phyloP scores from a whole-genome alignment of 92 coral and sea anemone species.

The Epizoanthus ramosus region DNA sequence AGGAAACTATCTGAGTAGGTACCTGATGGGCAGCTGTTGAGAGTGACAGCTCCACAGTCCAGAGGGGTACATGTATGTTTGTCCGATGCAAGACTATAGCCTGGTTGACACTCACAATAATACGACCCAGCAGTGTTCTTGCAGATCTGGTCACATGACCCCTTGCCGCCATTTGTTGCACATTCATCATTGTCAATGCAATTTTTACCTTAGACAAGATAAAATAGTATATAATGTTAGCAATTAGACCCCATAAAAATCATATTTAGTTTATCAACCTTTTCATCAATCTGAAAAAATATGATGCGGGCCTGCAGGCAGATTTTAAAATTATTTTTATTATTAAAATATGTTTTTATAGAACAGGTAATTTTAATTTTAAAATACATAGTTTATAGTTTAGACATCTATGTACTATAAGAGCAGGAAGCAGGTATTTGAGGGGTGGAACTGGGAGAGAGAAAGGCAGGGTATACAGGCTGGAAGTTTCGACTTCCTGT shows the following conservation, averaged over 20 bases:
- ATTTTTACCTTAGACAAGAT: slow-evolving; percentile 48
- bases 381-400: too few species aligned
- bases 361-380: too few species aligned
- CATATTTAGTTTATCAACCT: too few species aligned
- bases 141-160: slow-evolving; percentile 84
- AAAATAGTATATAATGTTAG: background rate
- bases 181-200: slow-evolving; percentile 86
- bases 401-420: too few species aligned
- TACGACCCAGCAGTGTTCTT: slow-evolving; percentile 75
- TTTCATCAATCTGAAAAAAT: too few species aligned
- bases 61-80: slow-evolving; percentile 55
- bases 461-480: too few species aligned
- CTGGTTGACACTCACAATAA: slow-evolving; percentile 67
- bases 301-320: too few species aligned
- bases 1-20: slow-evolving; percentile 76
- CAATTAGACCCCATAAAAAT: background rate
- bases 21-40: slow-evolving; percentile 66
- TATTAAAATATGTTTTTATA: too few species aligned
- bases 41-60: slow-evolving; percentile 63
- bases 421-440: too few species aligned
- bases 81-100: slow-evolving; percentile 53
- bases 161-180: slow-evolving; percentile 58
- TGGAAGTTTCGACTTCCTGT: too few species aligned
- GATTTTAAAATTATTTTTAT: too few species aligned
- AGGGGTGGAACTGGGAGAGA: too few species aligned